A percentile compares a stretch with the other conserved stretches of the same genome.
phyloP scores from a whole-genome alignment of 2,113 vertebrate genomes.

The Elephas maximus region DNA sequence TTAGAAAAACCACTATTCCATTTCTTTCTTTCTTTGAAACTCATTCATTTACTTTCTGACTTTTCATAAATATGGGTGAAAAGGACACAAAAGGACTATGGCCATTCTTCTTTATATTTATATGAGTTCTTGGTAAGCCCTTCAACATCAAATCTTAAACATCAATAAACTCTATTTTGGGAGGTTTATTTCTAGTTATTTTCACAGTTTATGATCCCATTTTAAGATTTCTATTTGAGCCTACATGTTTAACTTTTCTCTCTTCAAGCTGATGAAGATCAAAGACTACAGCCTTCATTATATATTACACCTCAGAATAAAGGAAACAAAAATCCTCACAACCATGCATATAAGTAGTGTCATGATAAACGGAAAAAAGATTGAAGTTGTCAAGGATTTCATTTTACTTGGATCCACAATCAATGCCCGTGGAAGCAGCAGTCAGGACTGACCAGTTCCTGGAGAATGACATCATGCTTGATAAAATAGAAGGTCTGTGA shows the following conservation, averaged over 20 bases:
- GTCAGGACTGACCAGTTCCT: too few species aligned
- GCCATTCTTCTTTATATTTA: not conserved
- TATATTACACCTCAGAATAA: too few species aligned
- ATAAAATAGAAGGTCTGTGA: too few species aligned
- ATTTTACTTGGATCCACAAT: too few species aligned
- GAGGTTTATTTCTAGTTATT: not conserved
- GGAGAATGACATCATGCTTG: too few species aligned
- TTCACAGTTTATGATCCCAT: not conserved
- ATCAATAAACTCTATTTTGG: not conserved
- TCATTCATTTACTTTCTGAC: not conserved
- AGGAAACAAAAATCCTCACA: too few species aligned
- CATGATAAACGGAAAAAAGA: too few species aligned
- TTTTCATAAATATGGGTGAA: not conserved
- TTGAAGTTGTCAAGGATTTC: too few species aligned
- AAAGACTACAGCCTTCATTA: too few species aligned
- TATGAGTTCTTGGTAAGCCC: not conserved
- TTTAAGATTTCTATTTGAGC: not conserved
- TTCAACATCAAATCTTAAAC: constrained; percentile 8
- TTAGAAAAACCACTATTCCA: not conserved
- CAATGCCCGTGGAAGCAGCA: too few species aligned
- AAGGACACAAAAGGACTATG: not conserved
- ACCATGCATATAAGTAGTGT: too few species aligned
- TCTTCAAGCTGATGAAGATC: not conserved
- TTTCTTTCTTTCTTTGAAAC: constrained; percentile 14
- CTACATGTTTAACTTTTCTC: not conserved